Conservation (phyloP, 2,113 vertebrate genomes). For the Candoia aspera region DNA sequence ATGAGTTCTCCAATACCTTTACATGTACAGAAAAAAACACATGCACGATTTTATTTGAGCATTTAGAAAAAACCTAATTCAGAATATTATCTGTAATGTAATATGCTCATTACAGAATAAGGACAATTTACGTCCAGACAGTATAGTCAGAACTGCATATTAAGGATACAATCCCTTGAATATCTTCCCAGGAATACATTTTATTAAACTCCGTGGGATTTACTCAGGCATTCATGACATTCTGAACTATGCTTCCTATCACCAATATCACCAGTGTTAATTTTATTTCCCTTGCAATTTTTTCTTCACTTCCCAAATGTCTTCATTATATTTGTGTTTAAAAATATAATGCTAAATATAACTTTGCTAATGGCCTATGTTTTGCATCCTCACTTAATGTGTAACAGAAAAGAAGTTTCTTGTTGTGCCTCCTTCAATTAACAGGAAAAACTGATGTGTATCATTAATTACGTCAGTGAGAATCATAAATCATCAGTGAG, state of each 20-base stretch:
- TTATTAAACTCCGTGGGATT: constrained; percentile 7
- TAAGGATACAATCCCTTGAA: background rate
- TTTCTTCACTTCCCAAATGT: constrained; percentile 20
- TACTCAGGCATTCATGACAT: background rate
- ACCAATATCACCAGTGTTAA: background rate
- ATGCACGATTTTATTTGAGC: constrained; percentile 3
- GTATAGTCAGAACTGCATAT: background rate
- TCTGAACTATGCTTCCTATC: background rate
- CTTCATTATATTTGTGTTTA: background rate
- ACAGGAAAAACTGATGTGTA: constrained; percentile 92
- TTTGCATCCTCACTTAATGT: constrained; percentile 55
- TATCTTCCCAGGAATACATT: background rate
- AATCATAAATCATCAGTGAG: constrained; percentile 95
- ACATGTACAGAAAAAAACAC: background rate
- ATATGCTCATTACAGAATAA: background rate
- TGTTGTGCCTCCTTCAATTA: constrained; percentile 87
- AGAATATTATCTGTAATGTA: background rate
- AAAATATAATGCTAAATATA: constrained; percentile 39
- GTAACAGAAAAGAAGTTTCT: constrained; percentile 67
- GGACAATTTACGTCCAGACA: background rate
- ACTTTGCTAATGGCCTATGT: constrained; percentile 34
- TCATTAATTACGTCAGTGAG: constrained; percentile 96
- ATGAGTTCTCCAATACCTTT: background rate
- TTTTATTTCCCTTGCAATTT: background rate
- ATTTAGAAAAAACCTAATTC: background rate